These are phyloP conservation scores for Candidula unifasciata DNA, from an alignment of 2,888 invertebrate genomes.

Conservation along the genomic window DNA sequence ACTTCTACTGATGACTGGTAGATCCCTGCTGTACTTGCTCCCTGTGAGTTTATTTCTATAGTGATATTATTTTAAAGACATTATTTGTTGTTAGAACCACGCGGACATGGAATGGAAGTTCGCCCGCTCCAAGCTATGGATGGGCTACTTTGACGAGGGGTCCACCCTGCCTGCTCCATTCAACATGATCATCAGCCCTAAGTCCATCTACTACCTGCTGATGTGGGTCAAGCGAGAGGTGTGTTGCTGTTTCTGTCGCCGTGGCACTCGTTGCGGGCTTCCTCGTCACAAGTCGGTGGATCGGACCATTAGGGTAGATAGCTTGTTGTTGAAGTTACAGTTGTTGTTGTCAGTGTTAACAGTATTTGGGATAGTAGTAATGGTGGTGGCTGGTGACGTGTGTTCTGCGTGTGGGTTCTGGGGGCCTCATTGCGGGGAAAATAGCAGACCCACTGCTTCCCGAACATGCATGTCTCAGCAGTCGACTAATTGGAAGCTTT, in stretches of 20 bases:
- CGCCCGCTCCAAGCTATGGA: slow-evolving; percentile 81
- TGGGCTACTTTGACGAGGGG: slow-evolving; percentile 82
- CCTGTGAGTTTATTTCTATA: too few relatives aligned
- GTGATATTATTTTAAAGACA: too few relatives aligned
- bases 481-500: too few relatives aligned
- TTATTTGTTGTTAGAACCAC: slow-evolving; percentile 78
- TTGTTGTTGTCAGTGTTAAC: too few relatives aligned
- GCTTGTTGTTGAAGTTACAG: neutral
- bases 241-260: neutral
- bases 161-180: slow-evolving; percentile 81
- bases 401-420: too few relatives aligned
- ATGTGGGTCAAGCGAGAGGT: slow-evolving; percentile 34
- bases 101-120: slow-evolving; percentile 82
- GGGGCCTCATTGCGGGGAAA: too few relatives aligned
- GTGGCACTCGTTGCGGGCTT: neutral
- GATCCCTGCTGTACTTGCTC: too few relatives aligned
- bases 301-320: slow-evolving; percentile 65
- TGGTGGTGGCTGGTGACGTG: neutral
- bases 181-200: slow-evolving; percentile 81
- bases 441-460: too few relatives aligned
- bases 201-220: slow-evolving; percentile 75
- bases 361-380: too few relatives aligned
- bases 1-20: too few relatives aligned
- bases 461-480: neutral
- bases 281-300: slow-evolving; percentile 60